Percentiles rank a stretch among this genome's conserved stretches.
Conservation (phyloP, 2,113 vertebrate genomes). For the Salvelinus sp. region DNA sequence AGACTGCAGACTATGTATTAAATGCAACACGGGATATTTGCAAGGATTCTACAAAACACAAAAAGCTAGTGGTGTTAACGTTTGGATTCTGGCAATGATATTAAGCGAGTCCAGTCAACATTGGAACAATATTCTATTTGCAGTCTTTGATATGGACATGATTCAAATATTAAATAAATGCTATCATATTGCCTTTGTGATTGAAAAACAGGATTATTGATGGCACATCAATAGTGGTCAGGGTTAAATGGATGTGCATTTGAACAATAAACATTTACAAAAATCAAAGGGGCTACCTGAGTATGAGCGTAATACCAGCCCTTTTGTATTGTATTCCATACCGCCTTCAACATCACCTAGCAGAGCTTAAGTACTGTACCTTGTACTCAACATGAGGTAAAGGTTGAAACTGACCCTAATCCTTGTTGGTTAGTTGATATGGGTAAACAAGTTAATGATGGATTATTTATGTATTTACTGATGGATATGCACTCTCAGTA, state of each 20-base stretch:
- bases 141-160: slow-evolving; percentile 46
- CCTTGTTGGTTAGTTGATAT: slow-evolving; percentile 16
- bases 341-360: slow-evolving; percentile 32
- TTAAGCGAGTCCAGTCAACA: slow-evolving; percentile 18
- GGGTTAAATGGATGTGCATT: slow-evolving; percentile 36
- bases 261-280: slow-evolving; percentile 50
- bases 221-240: slow-evolving; percentile 31
- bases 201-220: background rate
- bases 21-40: slow-evolving; percentile 9
- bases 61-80: slow-evolving; percentile 29
- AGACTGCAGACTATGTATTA: slow-evolving; percentile 15
- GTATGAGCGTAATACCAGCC: slow-evolving; percentile 54
- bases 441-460: slow-evolving; percentile 16
- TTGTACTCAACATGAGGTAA: slow-evolving; percentile 28
- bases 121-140: slow-evolving; percentile 41
- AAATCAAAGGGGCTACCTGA: slow-evolving; percentile 64
- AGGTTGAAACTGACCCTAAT: slow-evolving; percentile 31
- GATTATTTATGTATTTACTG: background rate
- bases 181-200: background rate
- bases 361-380: background rate
- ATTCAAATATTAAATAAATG: slow-evolving; percentile 15
- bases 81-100: slow-evolving; percentile 12
- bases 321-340: slow-evolving; percentile 58
- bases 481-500: slow-evolving; percentile 8
- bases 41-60: slow-evolving; percentile 3